Evolutionary conservation across 1,140 invertebrate genomes (phyloP).

Genomic region (Drosophila orosa): DNA sequence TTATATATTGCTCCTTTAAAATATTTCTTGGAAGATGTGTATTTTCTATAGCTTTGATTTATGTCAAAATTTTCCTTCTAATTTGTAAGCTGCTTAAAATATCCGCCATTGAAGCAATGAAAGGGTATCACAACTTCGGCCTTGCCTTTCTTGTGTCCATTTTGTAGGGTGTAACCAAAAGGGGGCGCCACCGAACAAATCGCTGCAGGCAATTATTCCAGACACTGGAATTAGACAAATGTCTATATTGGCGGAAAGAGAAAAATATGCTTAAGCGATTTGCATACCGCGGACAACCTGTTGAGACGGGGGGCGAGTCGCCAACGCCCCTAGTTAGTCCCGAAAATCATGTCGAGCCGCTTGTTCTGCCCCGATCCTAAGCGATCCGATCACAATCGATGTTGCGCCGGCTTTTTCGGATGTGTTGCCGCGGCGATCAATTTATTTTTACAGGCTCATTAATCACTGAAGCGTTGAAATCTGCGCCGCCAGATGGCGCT

Average conservation of each 20-base stretch:
- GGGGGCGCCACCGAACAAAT: conserved; percentile 10
- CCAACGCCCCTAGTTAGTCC: conserved; percentile 43
- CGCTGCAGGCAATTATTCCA: conserved; percentile 22
- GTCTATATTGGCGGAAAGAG: conserved; percentile 32
- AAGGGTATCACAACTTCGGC: background rate
- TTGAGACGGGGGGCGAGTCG: conserved; percentile 24
- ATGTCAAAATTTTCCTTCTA: background rate
- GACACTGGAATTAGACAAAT: conserved; percentile 40
- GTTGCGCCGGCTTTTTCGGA: conserved; percentile 27
- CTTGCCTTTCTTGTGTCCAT: background rate
- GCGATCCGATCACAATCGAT: conserved; percentile 10
- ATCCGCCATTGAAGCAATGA: background rate
- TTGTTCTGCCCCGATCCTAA: conserved; percentile 39
- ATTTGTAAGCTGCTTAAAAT: background rate
- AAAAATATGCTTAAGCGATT: conserved; percentile 30
- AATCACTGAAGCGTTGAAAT: conserved; percentile 80
- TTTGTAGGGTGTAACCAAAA: conserved; percentile 3
- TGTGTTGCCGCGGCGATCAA: conserved; percentile 51
- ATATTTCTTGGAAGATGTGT: background rate
- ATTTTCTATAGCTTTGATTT: background rate
- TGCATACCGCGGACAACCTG: conserved; percentile 44
- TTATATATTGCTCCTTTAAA: background rate
- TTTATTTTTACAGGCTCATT: conserved; percentile 74
- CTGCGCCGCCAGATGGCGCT: conserved; percentile 74
- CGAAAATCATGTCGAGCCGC: conserved; percentile 40